Conservation (phyloP, 2,888 invertebrate species). For the Ectemnius cavifrons region DNA sequence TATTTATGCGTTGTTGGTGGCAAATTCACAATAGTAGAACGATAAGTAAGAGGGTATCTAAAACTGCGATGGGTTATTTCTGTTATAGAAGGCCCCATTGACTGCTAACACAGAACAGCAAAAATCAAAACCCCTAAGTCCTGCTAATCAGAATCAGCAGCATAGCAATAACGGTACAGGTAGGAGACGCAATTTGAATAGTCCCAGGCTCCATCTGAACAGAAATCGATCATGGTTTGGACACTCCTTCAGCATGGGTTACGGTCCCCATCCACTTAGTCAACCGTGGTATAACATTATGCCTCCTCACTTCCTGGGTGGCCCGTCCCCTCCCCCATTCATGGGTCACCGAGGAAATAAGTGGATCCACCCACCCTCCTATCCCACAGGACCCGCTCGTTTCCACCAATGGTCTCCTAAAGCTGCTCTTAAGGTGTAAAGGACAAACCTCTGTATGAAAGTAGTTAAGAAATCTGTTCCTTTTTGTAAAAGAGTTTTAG, state of each 20-base stretch:
- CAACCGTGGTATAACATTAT: slow-evolving; percentile 74
- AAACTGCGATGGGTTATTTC: slow-evolving; percentile 12
- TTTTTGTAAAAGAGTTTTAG: slow-evolving; percentile 16
- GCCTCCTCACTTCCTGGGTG: slow-evolving; percentile 73
- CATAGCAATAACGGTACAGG: slow-evolving; percentile 66
- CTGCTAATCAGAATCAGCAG: slow-evolving; percentile 68
- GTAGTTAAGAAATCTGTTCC: slow-evolving; percentile 65
- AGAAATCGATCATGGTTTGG: slow-evolving; percentile 75
- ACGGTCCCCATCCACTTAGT: slow-evolving; percentile 72
- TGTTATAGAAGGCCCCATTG: slow-evolving; percentile 66
- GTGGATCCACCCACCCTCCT: slow-evolving; percentile 73
- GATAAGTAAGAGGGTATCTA: no score
- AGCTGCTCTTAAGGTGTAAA: slow-evolving; percentile 74
- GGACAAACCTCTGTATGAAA: slow-evolving; percentile 37
- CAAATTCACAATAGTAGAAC: no score
- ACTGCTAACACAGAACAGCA: slow-evolving; percentile 59
- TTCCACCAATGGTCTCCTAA: slow-evolving; percentile 75
- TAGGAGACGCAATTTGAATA: slow-evolving; percentile 73
- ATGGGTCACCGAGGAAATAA: slow-evolving; percentile 72
- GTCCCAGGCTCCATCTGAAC: slow-evolving; percentile 70
- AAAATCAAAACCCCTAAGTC: slow-evolving; percentile 70
- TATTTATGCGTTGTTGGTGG: slow-evolving; percentile 12
- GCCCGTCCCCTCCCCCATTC: slow-evolving; percentile 74
- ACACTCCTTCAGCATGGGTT: slow-evolving; percentile 73
- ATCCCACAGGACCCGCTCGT: slow-evolving; percentile 72